Percentiles rank a stretch among this genome's conserved stretches.
Evolutionary conservation across 2,113 vertebrate species (phyloP).

Genomic region (Eulemur rufifrons): DNA sequence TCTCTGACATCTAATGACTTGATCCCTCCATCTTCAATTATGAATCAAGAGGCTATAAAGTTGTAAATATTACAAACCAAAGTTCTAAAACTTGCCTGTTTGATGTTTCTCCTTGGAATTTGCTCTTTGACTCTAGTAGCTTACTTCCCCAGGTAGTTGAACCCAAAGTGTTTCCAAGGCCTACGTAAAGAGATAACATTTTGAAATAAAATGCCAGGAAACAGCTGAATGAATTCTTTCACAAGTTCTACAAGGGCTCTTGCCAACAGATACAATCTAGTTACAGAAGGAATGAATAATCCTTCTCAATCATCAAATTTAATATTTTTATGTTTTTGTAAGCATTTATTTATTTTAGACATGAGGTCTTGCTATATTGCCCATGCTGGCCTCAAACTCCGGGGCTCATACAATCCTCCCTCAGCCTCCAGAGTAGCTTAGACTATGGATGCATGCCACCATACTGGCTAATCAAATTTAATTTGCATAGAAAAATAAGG

Average conservation of each 20-base stretch:
- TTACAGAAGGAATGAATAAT: background rate
- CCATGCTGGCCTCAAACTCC: too few species aligned
- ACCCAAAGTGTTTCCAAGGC: constrained; percentile 68
- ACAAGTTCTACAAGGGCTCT: constrained; percentile 17
- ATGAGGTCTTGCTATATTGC: too few species aligned
- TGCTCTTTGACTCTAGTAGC: constrained; percentile 61
- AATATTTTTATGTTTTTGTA: background rate
- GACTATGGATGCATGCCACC: too few species aligned
- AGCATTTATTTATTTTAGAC: too few species aligned
- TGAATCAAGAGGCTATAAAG: constrained; percentile 37
- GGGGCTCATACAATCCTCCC: too few species aligned
- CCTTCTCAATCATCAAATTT: constrained; percentile 52
- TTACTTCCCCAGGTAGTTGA: constrained; percentile 59
- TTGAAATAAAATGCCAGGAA: constrained; percentile 69
- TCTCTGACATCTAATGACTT: constrained; percentile 31
- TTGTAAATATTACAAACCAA: constrained; percentile 25
- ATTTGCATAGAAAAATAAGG: constrained; percentile 31
- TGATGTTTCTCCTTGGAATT: constrained; percentile 63
- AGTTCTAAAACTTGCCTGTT: constrained; percentile 79
- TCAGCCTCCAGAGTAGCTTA: too few species aligned
- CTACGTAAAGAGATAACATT: constrained; percentile 70
- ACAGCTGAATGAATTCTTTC: background rate
- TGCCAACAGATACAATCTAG: background rate
- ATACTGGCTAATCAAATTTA: constrained; percentile 33
- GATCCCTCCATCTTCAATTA: background rate